Percentiles rank a stretch among this genome's conserved stretches.
Evolutionary conservation across 1,140 invertebrate species (phyloP).

Genomic region (Polyergus mexicanus): DNA sequence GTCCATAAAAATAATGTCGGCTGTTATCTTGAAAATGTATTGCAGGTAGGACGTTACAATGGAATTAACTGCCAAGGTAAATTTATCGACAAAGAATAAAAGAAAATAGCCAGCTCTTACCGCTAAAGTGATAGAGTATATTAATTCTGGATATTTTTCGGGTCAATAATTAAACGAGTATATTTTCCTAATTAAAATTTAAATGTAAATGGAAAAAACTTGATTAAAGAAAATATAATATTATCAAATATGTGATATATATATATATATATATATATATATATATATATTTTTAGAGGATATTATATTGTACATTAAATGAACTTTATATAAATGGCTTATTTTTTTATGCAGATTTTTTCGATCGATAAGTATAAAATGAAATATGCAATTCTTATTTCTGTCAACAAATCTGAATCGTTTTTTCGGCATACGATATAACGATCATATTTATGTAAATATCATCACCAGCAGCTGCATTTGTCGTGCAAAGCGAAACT

Average conservation of each 20-base stretch:
- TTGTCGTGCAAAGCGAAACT: constrained; percentile 39
- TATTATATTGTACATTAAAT: too few species aligned
- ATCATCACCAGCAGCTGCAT: constrained; percentile 43
- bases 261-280: background rate
- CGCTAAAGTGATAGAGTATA: background rate
- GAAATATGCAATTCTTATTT: background rate
- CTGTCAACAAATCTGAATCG: background rate
- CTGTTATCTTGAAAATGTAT: constrained; percentile 51
- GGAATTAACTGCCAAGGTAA: constrained; percentile 47
- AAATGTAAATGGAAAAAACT: background rate
- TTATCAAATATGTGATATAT: background rate
- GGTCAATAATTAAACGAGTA: constrained; percentile 9
- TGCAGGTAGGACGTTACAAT: constrained; percentile 39
- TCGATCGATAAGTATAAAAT: constrained; percentile 8
- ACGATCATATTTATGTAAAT: constrained; percentile 50
- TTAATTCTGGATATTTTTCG: background rate
- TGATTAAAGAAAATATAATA: background rate
- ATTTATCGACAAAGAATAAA: constrained; percentile 57
- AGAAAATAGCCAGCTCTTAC: background rate
- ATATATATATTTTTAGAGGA: background rate
- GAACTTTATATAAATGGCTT: too few species aligned
- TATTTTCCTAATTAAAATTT: constrained; percentile 7
- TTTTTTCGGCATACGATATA: background rate
- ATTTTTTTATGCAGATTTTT: background rate
- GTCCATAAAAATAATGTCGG: constrained; percentile 39